These are phyloP conservation scores for Sphaerophoria rueppellii DNA, from an alignment of 2,888 invertebrate species.

Conservation along the genomic window DNA sequence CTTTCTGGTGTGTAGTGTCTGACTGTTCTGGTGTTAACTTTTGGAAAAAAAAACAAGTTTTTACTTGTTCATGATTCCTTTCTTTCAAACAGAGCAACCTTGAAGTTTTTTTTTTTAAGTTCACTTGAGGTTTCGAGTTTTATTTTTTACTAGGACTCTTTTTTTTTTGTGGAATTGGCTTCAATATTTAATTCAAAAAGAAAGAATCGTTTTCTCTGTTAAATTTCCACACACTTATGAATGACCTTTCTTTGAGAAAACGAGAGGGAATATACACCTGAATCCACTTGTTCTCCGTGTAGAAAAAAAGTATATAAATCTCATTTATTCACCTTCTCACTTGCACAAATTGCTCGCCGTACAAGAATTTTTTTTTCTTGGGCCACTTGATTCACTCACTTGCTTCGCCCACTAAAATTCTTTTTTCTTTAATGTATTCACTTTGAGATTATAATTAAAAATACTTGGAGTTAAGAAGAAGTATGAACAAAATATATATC, in stretches of 20 bases:
- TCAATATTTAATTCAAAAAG: background rate
- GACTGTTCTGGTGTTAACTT: conserved; percentile 40
- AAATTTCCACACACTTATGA: conserved; percentile 52
- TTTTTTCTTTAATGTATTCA: background rate
- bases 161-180: conserved; percentile 11
- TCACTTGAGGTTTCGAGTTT: conserved; percentile 5
- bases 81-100: conserved; percentile 46
- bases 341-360: conserved; percentile 61
- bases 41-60: conserved; percentile 53
- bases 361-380: conserved; percentile 61
- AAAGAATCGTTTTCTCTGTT: background rate
- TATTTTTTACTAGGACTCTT: background rate
- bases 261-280: conserved; percentile 61
- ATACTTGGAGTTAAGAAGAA: background rate
- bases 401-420: conserved; percentile 59
- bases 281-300: conserved; percentile 67
- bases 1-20: conserved; percentile 47
- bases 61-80: conserved; percentile 38
- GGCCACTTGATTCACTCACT: conserved; percentile 65
- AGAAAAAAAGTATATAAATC: conserved; percentile 5
- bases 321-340: conserved; percentile 43
- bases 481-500: background rate
- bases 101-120: conserved; percentile 18
- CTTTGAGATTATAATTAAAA: background rate
- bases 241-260: conserved; percentile 65